Base-by-base conservation (phyloP, 2,113 vertebrate species). In the Chiloscyllium plagiosum region DNA sequence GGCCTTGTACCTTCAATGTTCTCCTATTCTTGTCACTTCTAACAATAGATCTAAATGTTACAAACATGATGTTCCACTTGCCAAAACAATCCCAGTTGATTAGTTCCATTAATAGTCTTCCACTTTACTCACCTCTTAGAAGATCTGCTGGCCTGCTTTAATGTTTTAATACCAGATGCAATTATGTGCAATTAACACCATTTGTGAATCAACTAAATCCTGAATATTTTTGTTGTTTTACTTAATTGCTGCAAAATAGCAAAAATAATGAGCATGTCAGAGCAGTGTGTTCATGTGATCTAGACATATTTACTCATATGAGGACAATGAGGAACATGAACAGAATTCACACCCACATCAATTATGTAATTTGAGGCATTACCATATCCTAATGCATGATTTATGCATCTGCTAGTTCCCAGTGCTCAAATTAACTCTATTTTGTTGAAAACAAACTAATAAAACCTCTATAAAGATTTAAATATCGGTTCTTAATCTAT, bases 221-320 rank as follows among this genome's bases (percentile, higher is more conserved):
- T 52, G 85, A 87, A 26, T 56, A 87, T 24, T 87, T 65, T 90
- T 61, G 87, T 61, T 90, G 13, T 26, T n/a, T 90, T 90, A 29
- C 56, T 65, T 92, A 61, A 92, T 92, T 61, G 29, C 87, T 33
- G 52, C 52, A 92, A 92, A 92, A 56, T n/a, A 65, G 29, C 52
- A 92, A 65, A 92, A n/a, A 92, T 92, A 92, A 92, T 92, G 56
- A 65, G 52, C 61, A n/a, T 92, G 87, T 65, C 87, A 65, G 87
- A 92, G 52, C 26, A 92, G 56, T 65, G 15, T 29, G 29, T n/a
- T 92, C 56, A 90, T 65, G 87, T 29, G 87, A 92, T 65, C 33
- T 92, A 10, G 89, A 29, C 61, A 93, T 66, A 66, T 68, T 93
- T 66, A 93, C 17, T 93, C 33, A 8, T 68, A 37, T 15, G 4